phyloP scores from a whole-genome alignment of 2,113 vertebrate genomes.

The Neotoma lepida region DNA sequence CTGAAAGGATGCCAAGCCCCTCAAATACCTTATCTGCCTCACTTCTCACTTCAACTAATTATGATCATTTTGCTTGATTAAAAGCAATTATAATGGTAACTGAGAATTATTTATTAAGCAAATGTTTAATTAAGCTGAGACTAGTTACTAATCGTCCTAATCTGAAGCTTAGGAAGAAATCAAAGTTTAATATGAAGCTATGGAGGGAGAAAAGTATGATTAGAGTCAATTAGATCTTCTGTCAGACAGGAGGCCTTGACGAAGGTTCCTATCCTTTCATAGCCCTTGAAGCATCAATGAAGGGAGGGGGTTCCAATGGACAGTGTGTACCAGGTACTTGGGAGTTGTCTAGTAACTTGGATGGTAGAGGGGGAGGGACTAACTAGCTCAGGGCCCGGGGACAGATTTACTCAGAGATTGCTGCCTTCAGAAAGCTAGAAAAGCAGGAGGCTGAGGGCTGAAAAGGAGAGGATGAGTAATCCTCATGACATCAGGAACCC shows the following conservation, averaged over 20 bases:
- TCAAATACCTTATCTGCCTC: slow-evolving; percentile 31
- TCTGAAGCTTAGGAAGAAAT: slow-evolving; percentile 51
- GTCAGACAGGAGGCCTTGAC: slow-evolving; percentile 27
- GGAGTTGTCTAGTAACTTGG: slow-evolving; percentile 86
- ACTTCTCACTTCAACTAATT: slow-evolving; percentile 57
- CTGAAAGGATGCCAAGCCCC: slow-evolving; percentile 5
- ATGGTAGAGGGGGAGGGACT: slow-evolving; percentile 80
- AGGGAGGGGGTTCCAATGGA: slow-evolving; percentile 46
- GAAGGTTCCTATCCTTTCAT: slow-evolving; percentile 26
- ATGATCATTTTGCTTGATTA: slow-evolving; percentile 62
- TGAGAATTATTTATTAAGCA: slow-evolving; percentile 63
- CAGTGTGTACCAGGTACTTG: slow-evolving; percentile 69
- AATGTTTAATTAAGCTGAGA: slow-evolving; percentile 64
- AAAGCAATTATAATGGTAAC: slow-evolving; percentile 58
- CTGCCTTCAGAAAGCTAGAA: slow-evolving; percentile 61
- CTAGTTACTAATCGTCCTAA: slow-evolving; percentile 58
- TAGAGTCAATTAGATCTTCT: slow-evolving; percentile 54
- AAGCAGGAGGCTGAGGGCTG: slow-evolving; percentile 52
- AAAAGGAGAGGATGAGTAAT: slow-evolving; percentile 39
- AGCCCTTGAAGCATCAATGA: slow-evolving; percentile 41
- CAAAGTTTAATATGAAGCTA: slow-evolving; percentile 44
- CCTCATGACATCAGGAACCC: neutral
- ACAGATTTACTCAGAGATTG: neutral
- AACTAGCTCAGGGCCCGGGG: slow-evolving; percentile 37
- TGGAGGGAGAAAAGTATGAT: slow-evolving; percentile 49